Base-by-base conservation (phyloP, 2,113 vertebrate genomes). In the Axis porcinus region DNA sequence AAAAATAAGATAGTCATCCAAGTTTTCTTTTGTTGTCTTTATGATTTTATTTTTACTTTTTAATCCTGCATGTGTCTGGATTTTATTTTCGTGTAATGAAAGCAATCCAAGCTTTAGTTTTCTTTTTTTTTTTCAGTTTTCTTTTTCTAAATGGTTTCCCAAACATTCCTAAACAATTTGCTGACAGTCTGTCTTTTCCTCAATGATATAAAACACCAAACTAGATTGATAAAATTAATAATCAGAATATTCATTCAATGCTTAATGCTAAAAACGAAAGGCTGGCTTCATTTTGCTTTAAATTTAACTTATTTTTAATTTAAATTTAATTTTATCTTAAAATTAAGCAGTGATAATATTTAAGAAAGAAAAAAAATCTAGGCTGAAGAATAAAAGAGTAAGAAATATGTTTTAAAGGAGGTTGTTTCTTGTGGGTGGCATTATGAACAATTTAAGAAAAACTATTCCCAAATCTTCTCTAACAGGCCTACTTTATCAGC, bases 1-100 rank as follows among this genome's bases (percentile, higher is more conserved):
- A 57, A 86, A 76, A 93, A 82, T 57, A 94, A 91, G 62, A 86
- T 43, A 64, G 10, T 64, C 52, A 86, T 30, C 40, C 16, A 64
- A 62, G 19, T 91, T 97, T 89, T 87, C 58, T 95, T 92, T 67
- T 79, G 47, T 23, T 89, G 47, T 50, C 89, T 84, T 84, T 64
- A 11, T 45, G 47, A 95, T 78, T 85, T 85, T 89, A 52, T 76
- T 95, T 95, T 89, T 67, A 89, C 16, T 79, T 89, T 89, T 93
- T 79, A 60, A 81, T 54, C 52, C 70, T 93, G 78, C 57, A 30
- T 85, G 16, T 90, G 23, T 45, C n/a, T 86, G 58, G 81, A 86
- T 25, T 97, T 85, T 90, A 86, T 45, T 86, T 54, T 93, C 52
- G 28, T 79, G 3, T 62, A 70, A 95, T 86, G 67, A 89, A 86